Percentiles rank a stretch among this genome's conserved stretches.
Evolutionary conservation across 2,888 invertebrate genomes (phyloP).

Genomic region (Magallana nippona): DNA sequence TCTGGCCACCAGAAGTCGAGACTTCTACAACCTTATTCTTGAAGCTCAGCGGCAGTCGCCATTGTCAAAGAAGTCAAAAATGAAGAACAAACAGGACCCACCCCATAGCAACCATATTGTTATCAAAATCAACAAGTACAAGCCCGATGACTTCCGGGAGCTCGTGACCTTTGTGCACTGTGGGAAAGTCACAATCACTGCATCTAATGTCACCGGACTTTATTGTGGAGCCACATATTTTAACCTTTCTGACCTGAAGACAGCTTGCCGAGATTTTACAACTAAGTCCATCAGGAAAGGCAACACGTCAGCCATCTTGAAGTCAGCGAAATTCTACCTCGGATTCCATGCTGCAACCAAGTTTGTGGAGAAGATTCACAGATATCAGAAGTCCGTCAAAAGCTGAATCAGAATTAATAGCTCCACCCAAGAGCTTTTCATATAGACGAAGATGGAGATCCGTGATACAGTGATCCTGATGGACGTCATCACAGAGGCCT

Average conservation of each 20-base stretch:
- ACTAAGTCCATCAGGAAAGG: neutral
- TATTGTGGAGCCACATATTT: constrained; percentile 39
- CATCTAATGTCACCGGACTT: constrained; percentile 26
- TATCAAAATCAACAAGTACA: constrained; percentile 38
- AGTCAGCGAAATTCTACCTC: constrained; percentile 17
- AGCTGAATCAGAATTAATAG: neutral
- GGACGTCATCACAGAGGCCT: too few species aligned
- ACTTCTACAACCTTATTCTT: constrained; percentile 30
- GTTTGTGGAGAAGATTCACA: constrained; percentile 10
- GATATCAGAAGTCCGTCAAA: neutral
- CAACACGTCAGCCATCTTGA: neutral
- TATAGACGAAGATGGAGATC: too few species aligned
- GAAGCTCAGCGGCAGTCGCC: constrained; percentile 11
- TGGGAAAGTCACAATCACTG: constrained; percentile 28
- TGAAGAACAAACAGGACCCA: neutral
- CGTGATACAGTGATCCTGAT: too few species aligned
- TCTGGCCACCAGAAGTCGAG: constrained; percentile 31
- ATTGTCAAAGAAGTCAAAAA: neutral
- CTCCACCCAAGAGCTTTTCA: neutral
- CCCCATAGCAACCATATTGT: neutral
- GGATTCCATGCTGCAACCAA: neutral
- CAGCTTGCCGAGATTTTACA: constrained; percentile 37
- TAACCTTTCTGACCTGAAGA: constrained; percentile 36
- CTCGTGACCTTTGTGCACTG: constrained; percentile 34
- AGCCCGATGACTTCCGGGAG: constrained; percentile 27